Conservation (phyloP, 2,888 invertebrate species). For the Digitonthophagus gazella region DNA sequence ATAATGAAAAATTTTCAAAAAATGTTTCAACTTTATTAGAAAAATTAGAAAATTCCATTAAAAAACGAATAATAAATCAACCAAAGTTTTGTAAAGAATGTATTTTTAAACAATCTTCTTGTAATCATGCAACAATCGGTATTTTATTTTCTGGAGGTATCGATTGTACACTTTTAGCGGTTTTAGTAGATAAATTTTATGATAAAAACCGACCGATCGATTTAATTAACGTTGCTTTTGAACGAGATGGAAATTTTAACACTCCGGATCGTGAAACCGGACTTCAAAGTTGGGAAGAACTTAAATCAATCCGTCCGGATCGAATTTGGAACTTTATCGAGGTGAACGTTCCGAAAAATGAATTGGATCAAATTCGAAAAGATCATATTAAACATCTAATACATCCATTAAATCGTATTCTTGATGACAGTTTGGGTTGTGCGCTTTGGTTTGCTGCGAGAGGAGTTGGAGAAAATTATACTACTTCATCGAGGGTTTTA, state of each 20-base stretch:
- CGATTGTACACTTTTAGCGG: conserved; percentile 90
- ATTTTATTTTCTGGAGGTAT: conserved; percentile 94
- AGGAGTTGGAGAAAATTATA: conserved; percentile 59
- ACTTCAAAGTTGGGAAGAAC: conserved; percentile 64
- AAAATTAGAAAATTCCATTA: conserved; percentile 60
- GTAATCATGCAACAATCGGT: conserved; percentile 48
- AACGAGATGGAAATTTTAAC: conserved; percentile 56
- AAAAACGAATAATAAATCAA: conserved; percentile 59
- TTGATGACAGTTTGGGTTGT: conserved; percentile 95
- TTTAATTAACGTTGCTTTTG: conserved; percentile 93
- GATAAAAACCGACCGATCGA: conserved; percentile 72
- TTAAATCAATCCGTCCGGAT: conserved; percentile 65
- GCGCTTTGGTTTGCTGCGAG: conserved; percentile 96
- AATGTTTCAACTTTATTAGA: conserved; percentile 54
- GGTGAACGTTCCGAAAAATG: conserved; percentile 69
- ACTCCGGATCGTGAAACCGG: conserved; percentile 87
- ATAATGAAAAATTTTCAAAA: conserved; percentile 39
- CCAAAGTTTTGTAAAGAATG: conserved; percentile 65
- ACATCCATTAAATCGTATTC: conserved; percentile 79
- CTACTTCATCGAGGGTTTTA: conserved; percentile 68
- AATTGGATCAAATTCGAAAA: conserved; percentile 60
- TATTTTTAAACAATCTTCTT: conserved; percentile 34
- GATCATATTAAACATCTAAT: conserved; percentile 72
- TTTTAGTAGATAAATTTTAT: conserved; percentile 71
- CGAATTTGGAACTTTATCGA: conserved; percentile 83